Evolutionary conservation across 2,113 vertebrate genomes (phyloP), one percentile per base, ranked within the genome.

Genomic region (Heterocephalus glaber): DNA sequence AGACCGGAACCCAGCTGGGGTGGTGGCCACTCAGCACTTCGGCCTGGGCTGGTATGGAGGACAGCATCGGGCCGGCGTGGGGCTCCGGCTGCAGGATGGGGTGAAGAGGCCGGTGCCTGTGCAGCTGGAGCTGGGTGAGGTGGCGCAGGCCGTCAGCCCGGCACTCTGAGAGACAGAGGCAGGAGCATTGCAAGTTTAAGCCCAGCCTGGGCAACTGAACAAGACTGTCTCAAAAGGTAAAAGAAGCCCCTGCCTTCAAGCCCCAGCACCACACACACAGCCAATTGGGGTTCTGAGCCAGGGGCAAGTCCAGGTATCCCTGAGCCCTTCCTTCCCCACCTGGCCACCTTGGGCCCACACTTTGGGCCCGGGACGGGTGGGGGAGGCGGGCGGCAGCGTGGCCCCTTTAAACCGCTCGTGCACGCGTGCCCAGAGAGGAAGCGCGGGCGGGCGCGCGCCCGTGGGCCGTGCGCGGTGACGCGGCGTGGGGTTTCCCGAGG

Each of bases 401-500:
- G 89, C 47, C 35, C 79, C 89, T 95, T 95, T 95, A 96, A 95
- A 86, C 28, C 44, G 92, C 95, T 61, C 79, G 97, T 92, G 97
- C 96, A 92, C 97, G 98, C 95, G 93, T 92, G 76, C 74, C 74
- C 49, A 52, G 92, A 44, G 77, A 60, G 60, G 70, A 56, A 89
- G 87, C 86, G 86, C 82, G 52, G 7, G 41, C 44, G 92, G 8
- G 96, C 70, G 86, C 92, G 89, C 76, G 76, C 86, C 33, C 91
- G 81, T 30, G 20, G 61, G 44, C 26, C 72, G 92, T 96, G 97
- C 97, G 97, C 92, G 93, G 95, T 96, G 97, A 98, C 93, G 96
- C 96, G 90, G 76, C 95, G 98, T 97, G 97, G 98, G 98, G 98
- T 98, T 98, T 98, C 97, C 97, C 97, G 93, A 96, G 97, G 97